These are phyloP conservation scores for Diploscapter pachys DNA, from an alignment of 1,140 invertebrate genomes.

Conservation along the genomic window DNA sequence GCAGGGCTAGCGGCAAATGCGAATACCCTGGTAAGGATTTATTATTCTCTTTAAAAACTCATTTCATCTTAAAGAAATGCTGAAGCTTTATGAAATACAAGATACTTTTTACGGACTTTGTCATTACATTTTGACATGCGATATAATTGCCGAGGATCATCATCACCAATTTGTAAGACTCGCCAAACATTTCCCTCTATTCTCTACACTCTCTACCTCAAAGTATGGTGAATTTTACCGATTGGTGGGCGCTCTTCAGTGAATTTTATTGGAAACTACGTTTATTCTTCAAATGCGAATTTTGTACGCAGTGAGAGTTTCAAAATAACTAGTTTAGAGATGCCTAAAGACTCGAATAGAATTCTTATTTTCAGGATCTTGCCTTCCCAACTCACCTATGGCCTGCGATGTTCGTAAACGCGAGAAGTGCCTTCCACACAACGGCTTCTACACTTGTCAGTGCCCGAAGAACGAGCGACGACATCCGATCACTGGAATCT, in stretches of 20 bases:
- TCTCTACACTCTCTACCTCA: no score
- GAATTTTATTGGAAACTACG: no score
- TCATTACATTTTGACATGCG: no score
- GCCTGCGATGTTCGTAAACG: constrained; percentile 53
- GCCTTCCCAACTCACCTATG: constrained; percentile 43
- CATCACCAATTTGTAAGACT: background rate
- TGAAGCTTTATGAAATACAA: no score
- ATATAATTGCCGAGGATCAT: background rate
- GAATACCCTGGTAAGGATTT: constrained; percentile 12
- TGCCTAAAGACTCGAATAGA: background rate
- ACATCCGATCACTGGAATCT: constrained; percentile 56
- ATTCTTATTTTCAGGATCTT: constrained; percentile 47
- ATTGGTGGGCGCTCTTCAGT: no score
- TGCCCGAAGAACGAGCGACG: constrained; percentile 46
- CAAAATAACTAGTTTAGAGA: no score
- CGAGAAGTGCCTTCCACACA: constrained; percentile 55
- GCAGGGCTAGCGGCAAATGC: constrained; percentile 32
- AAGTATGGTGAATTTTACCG: no score
- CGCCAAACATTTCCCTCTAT: background rate
- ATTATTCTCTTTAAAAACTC: no score
- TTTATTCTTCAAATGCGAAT: no score
- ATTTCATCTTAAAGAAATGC: no score
- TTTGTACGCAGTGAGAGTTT: no score
- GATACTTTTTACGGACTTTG: no score
- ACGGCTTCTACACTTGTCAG: constrained; percentile 57